Percentiles rank a stretch among this genome's conserved stretches.
These are phyloP conservation scores for Hucho hucho DNA, from an alignment of 2,113 vertebrate species.

Conservation along the genomic window DNA sequence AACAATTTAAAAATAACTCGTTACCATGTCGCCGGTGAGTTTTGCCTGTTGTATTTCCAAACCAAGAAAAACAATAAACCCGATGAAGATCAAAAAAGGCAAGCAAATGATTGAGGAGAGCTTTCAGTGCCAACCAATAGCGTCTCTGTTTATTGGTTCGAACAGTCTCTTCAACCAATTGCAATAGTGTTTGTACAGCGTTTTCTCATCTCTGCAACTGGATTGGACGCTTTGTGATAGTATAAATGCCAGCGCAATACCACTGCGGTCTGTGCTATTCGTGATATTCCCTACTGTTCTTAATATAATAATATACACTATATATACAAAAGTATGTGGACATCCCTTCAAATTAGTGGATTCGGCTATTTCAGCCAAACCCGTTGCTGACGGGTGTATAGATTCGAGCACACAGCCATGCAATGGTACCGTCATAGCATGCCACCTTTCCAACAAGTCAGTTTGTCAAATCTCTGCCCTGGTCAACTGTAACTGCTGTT, in stretches of 20 bases:
- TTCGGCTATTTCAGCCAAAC: no score
- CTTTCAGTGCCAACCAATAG: slow-evolving; percentile 30
- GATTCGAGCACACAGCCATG: no score
- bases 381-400: no score
- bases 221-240: background rate
- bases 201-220: slow-evolving; percentile 16
- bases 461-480: no score
- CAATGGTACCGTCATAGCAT: no score
- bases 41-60: slow-evolving; percentile 21
- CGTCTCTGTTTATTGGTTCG: slow-evolving; percentile 33
- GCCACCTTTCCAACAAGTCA: no score
- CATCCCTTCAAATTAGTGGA: no score
- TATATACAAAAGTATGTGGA: no score
- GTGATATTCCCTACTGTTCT: no score
- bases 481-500: no score
- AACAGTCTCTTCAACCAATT: slow-evolving; percentile 37
- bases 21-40: slow-evolving; percentile 34
- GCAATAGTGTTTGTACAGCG: slow-evolving; percentile 12
- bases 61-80: slow-evolving; percentile 46
- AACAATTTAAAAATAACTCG: background rate
- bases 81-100: background rate
- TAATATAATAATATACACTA: no score
- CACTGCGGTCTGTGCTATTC: no score
- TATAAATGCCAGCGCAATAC: background rate
- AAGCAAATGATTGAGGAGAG: background rate